Evolutionary conservation across 2,888 invertebrate genomes (phyloP).

Genomic region (Drosophila nr. perissopoda): DNA sequence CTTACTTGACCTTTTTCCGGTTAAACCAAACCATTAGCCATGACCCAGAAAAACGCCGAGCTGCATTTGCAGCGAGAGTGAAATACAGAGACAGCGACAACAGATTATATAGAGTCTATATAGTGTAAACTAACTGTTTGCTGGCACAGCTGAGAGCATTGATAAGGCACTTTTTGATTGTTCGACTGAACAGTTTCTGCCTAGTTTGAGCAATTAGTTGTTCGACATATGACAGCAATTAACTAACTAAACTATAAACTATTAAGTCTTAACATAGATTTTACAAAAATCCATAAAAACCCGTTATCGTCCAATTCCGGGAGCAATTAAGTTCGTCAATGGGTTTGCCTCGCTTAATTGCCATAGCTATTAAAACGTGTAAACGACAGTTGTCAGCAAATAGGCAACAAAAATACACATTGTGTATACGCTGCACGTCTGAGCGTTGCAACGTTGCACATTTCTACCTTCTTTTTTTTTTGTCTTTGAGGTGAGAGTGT

Average conservation of each 20-base stretch:
- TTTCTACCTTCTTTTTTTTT: not conserved
- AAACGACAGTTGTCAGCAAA: constrained; percentile 11
- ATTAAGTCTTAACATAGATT: constrained; percentile 14
- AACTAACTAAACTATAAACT: not conserved
- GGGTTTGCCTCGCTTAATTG: constrained; percentile 14
- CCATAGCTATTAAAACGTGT: constrained; percentile 31
- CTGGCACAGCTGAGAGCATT: constrained; percentile 10
- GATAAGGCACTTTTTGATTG: constrained; percentile 14
- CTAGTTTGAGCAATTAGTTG: not conserved
- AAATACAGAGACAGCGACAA: not conserved
- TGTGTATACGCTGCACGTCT: constrained; percentile 31
- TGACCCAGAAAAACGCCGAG: constrained; percentile 28
- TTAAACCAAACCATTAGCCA: not conserved
- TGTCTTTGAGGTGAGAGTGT: not conserved
- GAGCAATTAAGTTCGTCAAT: constrained; percentile 21
- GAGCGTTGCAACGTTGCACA: constrained; percentile 13
- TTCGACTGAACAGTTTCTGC: not conserved
- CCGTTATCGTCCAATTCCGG: constrained; percentile 18
- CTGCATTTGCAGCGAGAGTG: not conserved
- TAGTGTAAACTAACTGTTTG: not conserved
- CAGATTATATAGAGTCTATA: constrained; percentile 1
- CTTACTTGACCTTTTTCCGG: not conserved
- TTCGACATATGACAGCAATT: constrained; percentile 5
- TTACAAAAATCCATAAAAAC: constrained; percentile 21
- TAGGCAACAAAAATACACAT: constrained; percentile 8